Evolutionary conservation across 1,140 invertebrate genomes (phyloP), one percentile per base, ranked within the genome.

Genomic region (Sinonovacula constricta): DNA sequence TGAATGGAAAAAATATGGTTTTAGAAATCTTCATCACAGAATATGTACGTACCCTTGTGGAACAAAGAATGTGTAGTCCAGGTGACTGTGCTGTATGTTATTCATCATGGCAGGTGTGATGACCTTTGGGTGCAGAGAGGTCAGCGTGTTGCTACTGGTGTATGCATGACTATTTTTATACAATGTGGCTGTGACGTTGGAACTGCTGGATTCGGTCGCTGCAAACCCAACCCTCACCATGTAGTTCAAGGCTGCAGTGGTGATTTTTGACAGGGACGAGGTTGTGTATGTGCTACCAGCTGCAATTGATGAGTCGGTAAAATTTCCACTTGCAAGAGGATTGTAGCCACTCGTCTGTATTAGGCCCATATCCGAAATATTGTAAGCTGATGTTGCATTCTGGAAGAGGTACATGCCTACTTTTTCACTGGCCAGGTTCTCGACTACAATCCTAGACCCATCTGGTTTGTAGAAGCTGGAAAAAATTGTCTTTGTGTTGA

Each of bases 41-140:
- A n/a, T n/a, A 30, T 53, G 24, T 7, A 74, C 67, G 75, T 80
- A 88, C 87, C 68, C 77, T 33, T 56, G 22, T 62, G 59, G 59
- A 7, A 85, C 70, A 67, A 83, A 89, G 71, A 89, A 84, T 3
- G 88, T 88, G 65, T 86, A 88, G 0, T 74, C 34, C 24, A 79
- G 70, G 60, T 88, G 86, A 57, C 87, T 83, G 63, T 39, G 7
- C 36, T 71, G n/a, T 24, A 31, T 24, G 31, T 59, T 36, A 33
- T 59, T 53, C 57, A 80, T 67, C 60, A 71, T 67, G n/a, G 45
- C 71, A 5, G 34, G 26, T 1, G 26, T 51, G 28, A 77, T 39
- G 2, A 34, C 31, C 12, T 45, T 18, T 22, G 65, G 39, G 39
- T 53, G 15, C 5, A 30, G 30, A 30, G 33, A 36, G 0, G 14